A percentile compares a stretch with the other conserved stretches of the same genome.
Evolutionary conservation across 2,113 vertebrate genomes (phyloP).

Genomic region (Pongo pygmaeus): DNA sequence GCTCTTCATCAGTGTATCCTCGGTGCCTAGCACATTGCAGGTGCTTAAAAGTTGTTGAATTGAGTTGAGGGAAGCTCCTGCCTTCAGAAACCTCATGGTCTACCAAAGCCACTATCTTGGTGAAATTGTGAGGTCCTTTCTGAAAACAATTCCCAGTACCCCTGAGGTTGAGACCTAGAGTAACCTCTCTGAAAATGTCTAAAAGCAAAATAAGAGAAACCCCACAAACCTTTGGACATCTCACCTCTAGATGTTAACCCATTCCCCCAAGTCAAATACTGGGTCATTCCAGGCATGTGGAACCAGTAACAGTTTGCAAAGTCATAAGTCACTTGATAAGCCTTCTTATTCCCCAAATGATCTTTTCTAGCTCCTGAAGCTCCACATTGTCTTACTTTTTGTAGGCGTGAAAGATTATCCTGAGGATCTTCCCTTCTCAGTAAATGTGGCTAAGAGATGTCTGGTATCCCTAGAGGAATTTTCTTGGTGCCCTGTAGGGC

Average conservation of each 20-base stretch:
- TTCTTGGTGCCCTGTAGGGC: neutral
- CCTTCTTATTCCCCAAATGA: neutral
- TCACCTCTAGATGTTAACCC: neutral
- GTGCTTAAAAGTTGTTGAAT: neutral
- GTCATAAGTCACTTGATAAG: neutral
- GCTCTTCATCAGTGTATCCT: neutral
- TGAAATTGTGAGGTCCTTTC: neutral
- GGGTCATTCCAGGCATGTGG: neutral
- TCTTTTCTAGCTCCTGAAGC: neutral
- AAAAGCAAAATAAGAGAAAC: neutral
- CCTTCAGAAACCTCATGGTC: neutral
- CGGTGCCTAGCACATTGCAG: neutral
- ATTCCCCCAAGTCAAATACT: neutral
- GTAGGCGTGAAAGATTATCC: neutral
- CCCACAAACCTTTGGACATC: neutral
- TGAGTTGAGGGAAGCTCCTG: neutral
- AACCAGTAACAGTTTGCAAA: neutral
- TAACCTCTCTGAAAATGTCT: neutral
- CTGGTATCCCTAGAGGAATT: neutral
- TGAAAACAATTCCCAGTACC: neutral
- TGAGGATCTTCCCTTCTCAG: neutral
- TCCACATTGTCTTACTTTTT: neutral
- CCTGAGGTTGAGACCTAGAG: neutral
- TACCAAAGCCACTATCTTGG: neutral
- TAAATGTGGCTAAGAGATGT: neutral